phyloP scores from a whole-genome alignment of 2,113 vertebrate genomes.

The Vombatus ursinus region DNA sequence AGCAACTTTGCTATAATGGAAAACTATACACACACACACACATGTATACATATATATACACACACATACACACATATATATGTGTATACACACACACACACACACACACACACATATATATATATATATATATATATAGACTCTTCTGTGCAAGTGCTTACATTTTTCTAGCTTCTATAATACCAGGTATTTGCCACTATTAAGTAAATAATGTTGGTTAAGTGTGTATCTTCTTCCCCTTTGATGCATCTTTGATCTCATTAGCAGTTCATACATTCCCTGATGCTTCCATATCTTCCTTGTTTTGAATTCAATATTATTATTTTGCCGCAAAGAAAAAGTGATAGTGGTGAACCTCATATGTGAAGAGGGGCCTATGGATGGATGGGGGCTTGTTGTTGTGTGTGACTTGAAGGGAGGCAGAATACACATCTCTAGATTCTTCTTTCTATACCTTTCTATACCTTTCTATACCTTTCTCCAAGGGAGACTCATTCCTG shows the following conservation, averaged over 20 bases:
- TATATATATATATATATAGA: not conserved
- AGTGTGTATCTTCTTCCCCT: not conserved
- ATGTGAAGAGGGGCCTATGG: too few relatives aligned
- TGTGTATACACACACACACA: too few relatives aligned
- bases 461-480: too few relatives aligned
- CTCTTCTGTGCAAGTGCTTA: conserved; percentile 19
- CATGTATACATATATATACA: too few relatives aligned
- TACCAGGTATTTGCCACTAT: conserved; percentile 9
- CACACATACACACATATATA: too few relatives aligned
- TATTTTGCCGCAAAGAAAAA: not conserved
- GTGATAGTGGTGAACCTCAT: too few relatives aligned
- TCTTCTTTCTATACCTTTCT: too few relatives aligned
- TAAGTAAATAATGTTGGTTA: conserved; percentile 14
- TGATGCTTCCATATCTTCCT: not conserved
- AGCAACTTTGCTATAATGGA: conserved; percentile 23
- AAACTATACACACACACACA: not conserved
- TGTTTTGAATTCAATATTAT: not conserved
- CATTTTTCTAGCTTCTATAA: conserved; percentile 35
- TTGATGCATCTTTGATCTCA: not conserved
- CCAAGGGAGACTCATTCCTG: too few relatives aligned
- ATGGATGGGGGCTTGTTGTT: too few relatives aligned
- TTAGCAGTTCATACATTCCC: not conserved
- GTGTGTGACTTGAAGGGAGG: too few relatives aligned
- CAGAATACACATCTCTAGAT: too few relatives aligned
- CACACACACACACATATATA: too few relatives aligned